Evolutionary conservation across 2,113 vertebrate species (phyloP).

Genomic region (Electrona antarctica): DNA sequence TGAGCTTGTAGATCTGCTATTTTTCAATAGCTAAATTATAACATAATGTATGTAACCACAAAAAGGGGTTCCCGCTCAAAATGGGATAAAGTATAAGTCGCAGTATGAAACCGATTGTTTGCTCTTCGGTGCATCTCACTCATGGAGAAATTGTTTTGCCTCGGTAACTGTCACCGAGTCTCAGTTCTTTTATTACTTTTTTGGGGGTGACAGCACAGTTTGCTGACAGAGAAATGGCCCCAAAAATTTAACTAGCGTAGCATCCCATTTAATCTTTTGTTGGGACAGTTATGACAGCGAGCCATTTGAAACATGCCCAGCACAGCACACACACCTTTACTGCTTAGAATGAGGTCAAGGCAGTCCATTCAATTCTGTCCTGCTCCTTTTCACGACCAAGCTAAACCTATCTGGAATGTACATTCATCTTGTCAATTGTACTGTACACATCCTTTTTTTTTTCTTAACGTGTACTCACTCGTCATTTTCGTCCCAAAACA

Average conservation of each 20-base stretch:
- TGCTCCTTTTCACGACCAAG: background rate
- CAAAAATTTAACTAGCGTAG: slow-evolving; percentile 42
- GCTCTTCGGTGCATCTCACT: slow-evolving; percentile 51
- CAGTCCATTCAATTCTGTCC: background rate
- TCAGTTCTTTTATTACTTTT: slow-evolving; percentile 47
- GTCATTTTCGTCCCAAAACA: too few relatives aligned
- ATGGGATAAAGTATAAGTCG: slow-evolving; percentile 57
- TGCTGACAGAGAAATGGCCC: slow-evolving; percentile 38
- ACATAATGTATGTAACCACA: too few relatives aligned
- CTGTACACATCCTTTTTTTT: too few relatives aligned
- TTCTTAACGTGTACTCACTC: too few relatives aligned
- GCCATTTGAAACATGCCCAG: slow-evolving; percentile 5
- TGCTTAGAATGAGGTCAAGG: background rate
- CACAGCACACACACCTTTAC: background rate
- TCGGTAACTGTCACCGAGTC: slow-evolving; percentile 52
- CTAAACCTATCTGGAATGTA: too few relatives aligned
- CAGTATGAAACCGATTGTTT: slow-evolving; percentile 61
- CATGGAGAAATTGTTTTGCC: slow-evolving; percentile 58
- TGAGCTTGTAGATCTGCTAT: too few relatives aligned
- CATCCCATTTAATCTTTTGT: slow-evolving; percentile 53
- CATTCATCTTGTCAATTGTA: too few relatives aligned
- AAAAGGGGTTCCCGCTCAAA: too few relatives aligned
- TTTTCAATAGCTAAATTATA: too few relatives aligned
- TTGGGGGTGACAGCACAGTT: slow-evolving; percentile 18
- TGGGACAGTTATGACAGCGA: slow-evolving; percentile 36